Conservation (phyloP, 2,113 vertebrate genomes). For the Brachypodius melanocephalos region DNA sequence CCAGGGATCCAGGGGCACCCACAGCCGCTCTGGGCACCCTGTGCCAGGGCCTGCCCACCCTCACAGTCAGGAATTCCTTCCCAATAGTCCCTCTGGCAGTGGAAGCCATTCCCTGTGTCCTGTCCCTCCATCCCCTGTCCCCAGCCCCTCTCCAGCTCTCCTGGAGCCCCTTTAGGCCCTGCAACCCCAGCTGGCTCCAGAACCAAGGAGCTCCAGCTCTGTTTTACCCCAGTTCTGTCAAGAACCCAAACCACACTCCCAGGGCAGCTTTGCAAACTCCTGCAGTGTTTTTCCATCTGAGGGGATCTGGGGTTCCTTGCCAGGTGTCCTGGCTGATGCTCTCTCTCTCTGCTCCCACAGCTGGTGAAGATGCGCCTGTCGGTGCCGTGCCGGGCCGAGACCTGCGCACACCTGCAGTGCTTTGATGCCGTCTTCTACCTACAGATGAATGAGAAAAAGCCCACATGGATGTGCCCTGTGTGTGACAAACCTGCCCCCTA, state of each 20-base stretch:
- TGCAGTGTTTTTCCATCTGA: accelerated
- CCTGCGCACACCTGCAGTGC: slow-evolving; percentile 96
- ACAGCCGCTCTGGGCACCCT: neutral
- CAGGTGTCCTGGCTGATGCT: neutral
- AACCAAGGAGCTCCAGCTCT: neutral
- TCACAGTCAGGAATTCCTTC: accelerated
- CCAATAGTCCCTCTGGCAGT: neutral
- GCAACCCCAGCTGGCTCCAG: neutral
- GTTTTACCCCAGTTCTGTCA: accelerated
- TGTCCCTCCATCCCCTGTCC: neutral
- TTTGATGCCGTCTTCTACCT: slow-evolving; percentile 98
- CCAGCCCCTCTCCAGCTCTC: neutral
- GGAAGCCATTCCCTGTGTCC: neutral
- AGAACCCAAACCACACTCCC: neutral
- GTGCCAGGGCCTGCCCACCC: accelerated
- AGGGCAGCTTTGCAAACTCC: neutral
- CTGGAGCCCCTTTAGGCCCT: neutral
- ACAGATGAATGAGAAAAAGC: slow-evolving; percentile 99
- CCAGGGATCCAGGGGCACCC: neutral
- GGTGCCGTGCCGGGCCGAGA: slow-evolving; percentile 92
- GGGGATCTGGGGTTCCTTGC: neutral
- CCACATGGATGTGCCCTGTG: slow-evolving; percentile 97
- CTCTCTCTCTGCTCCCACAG: slow-evolving; percentile 67
- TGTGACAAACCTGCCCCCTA: slow-evolving; percentile 97
- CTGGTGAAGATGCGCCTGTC: slow-evolving; percentile 97